phyloP scores from a whole-genome alignment of 92 coral and sea anemone species.

The Siderastrea radians region DNA sequence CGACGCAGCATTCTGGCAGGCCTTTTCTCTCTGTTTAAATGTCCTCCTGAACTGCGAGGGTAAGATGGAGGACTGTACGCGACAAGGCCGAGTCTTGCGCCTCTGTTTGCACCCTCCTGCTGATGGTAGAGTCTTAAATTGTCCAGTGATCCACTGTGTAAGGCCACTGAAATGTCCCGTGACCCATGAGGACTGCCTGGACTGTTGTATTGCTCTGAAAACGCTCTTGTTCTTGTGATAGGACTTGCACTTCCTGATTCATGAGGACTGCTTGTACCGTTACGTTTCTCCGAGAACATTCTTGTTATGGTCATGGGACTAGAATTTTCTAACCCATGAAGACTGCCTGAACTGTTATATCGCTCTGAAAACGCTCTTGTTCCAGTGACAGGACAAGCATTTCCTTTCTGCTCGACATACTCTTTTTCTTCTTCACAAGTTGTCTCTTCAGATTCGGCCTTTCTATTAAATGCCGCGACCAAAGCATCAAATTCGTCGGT shows the following conservation, averaged over 20 bases:
- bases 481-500: neutral
- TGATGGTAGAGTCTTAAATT: constrained; percentile 5
- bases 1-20: constrained; percentile 75
- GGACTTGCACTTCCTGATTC: neutral
- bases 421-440: neutral
- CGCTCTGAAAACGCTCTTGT: constrained; percentile 15
- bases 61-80: constrained; percentile 15
- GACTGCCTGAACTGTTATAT: neutral
- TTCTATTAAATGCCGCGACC: neutral
- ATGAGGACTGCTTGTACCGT: too few species aligned
- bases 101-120: neutral
- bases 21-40: constrained; percentile 79
- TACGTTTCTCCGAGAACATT: too few species aligned
- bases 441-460: neutral
- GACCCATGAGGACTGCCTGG: neutral
- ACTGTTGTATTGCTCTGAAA: constrained; percentile 3
- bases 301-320: neutral
- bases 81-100: neutral
- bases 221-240: constrained; percentile 16
- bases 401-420: neutral
- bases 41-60: constrained; percentile 36
- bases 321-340: neutral
- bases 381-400: neutral
- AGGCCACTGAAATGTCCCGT: constrained; percentile 4
- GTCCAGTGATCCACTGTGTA: constrained; percentile 37